Evolutionary conservation across 2,113 vertebrate species (phyloP), one percentile per base, ranked within the genome.

Genomic region (Pica pica): DNA sequence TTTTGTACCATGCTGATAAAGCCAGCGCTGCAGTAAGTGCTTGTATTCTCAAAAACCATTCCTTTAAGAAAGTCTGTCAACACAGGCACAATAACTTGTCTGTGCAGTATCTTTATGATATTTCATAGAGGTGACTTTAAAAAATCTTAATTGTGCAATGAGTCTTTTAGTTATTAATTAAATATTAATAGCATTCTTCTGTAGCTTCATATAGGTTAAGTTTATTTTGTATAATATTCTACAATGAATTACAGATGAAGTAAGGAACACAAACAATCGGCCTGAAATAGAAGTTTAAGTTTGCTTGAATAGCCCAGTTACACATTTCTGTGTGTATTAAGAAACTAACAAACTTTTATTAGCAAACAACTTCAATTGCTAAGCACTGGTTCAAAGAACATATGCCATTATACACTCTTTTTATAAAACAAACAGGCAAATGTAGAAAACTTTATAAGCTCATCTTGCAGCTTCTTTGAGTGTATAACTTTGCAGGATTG

Each of bases 341-440:
- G 91, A 94, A 95, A 70, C 50, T 16, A 90, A 55, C 30, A 60
- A 93, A 94, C 80, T 89, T 94, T 78, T 92, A 87, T 82, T 90
- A 95, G 73, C 65, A 75, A 92, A 90, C 30, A 78, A 75, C 39
- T 87, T 92, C 44, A 69, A 56, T 60, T 87, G 89, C 74, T 79
- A 89, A 94, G 74, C 56, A 49, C 16, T 82, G 37, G 53, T 87
- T 96, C 65, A 68, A 94, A 84, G 83, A 95, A 87, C 80, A 76
- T 83, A 75, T 92, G 81, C 53, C 70, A 84, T 82, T 87, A 82
- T 49, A 82, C 14, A 31, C 23, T 44, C 77, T 68, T 79, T 78
- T 89, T 78, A 49, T 47, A 90, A 88, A 84, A 49, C 64, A 64
- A 96, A 75, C 28, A 68, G 20, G n/a, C 60, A 92, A 82, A 90